Evolutionary conservation across 2,797 vertebrate genomes (phyloP), one percentile per base, ranked within the genome.

Genomic region (Alosa sapidissima): DNA sequence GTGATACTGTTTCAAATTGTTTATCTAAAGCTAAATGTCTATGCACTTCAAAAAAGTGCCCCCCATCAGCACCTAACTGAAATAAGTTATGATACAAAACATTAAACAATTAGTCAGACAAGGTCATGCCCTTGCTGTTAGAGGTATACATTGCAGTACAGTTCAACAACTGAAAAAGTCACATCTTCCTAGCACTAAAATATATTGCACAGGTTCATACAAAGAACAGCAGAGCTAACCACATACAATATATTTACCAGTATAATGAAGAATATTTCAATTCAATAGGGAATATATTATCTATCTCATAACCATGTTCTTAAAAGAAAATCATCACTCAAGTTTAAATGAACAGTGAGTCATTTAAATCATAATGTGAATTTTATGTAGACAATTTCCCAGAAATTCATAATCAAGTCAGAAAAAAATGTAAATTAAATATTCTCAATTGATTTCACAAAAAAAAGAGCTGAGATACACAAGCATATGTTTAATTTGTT

Each of bases 401-500:
- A 65, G 33, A 65, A 65, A 65, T 5, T 58, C 55, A 21, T 58
- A 58, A 55, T n/a, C 91, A 81, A 91, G 86, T 83, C 85, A 86
- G 84, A 88, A 65, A 88, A 75, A 92, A 88, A 13, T 41, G 82
- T 85, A 60, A 88, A 82, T 88, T 92, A 84, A 82, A 86, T 84
- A 52, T 82, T 90, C 91, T 94, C 86, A 90, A 95, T 92, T 91
- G 94, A 95, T 92, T 88, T 91, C 91, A 95, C 93, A 92, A 91
- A 88, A 87, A 81, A 87, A 81, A 88, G 90, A 89, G 89, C 81
- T 89, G 84, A 91, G 91, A 94, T 94, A 89, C 92, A 92, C 90
- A 95, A 93, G 93, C 92, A 87, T 91, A 90, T 88, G 91, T 94
- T 95, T 95, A 95, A 95, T 95, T 92, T 92, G 90, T 93, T 94